Conservation (phyloP, 2,113 vertebrate genomes). For the Atherinomorus stipes region DNA sequence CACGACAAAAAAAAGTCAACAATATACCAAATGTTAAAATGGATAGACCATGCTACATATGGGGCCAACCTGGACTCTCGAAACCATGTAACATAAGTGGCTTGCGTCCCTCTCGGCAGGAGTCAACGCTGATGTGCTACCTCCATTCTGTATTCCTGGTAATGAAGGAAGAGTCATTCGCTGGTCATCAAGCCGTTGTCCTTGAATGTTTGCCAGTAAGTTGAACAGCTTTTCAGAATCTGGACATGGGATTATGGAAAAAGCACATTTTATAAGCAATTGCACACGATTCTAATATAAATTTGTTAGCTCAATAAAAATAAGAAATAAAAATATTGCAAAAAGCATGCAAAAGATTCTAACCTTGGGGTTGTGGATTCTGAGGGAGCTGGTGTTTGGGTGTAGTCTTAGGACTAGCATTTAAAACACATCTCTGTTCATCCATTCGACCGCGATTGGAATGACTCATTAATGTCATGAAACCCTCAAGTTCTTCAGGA, state of each 20-base stretch:
- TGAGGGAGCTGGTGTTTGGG: slow-evolving; percentile 50
- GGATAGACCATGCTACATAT: background rate
- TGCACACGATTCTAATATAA: background rate
- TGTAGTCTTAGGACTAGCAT: slow-evolving; percentile 51
- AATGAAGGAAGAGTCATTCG: slow-evolving; percentile 80
- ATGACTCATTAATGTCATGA: slow-evolving; percentile 84
- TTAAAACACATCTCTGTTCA: slow-evolving; percentile 85
- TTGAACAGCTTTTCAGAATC: slow-evolving; percentile 86
- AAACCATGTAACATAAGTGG: slow-evolving; percentile 76
- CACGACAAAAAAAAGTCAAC: too few relatives aligned
- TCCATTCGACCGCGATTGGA: slow-evolving; percentile 85
- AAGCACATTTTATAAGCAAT: background rate
- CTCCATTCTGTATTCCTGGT: slow-evolving; percentile 82
- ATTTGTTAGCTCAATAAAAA: background rate
- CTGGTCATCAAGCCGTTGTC: slow-evolving; percentile 86
- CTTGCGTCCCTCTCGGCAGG: slow-evolving; percentile 57
- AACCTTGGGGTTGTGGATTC: slow-evolving; percentile 57
- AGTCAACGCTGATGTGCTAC: slow-evolving; percentile 65
- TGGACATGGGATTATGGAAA: slow-evolving; percentile 28
- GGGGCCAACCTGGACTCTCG: slow-evolving; percentile 72
- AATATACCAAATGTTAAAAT: background rate
- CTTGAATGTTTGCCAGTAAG: slow-evolving; percentile 84
- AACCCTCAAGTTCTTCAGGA: slow-evolving; percentile 78
- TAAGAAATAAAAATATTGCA: background rate
- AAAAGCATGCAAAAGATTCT: slow-evolving; percentile 4